Conservation (phyloP, 2,888 invertebrate species). For the Tridacna gigas region DNA sequence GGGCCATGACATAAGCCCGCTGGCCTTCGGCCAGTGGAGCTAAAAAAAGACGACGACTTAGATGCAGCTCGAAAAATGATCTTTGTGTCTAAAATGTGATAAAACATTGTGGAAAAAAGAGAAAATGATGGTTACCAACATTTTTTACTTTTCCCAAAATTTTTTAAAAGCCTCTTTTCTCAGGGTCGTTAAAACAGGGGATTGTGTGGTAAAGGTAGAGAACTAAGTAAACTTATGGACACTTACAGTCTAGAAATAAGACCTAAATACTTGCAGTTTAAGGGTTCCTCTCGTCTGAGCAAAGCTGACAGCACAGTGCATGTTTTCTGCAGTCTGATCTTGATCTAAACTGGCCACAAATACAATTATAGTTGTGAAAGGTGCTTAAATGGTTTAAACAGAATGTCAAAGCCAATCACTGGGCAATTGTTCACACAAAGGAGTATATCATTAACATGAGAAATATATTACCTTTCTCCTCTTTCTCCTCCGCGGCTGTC, state of each 20-base stretch:
- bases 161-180: background rate
- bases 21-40: background rate
- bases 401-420: background rate
- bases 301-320: too few species aligned
- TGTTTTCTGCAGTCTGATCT: too few species aligned
- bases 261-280: too few species aligned
- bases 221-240: too few species aligned
- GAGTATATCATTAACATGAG: background rate
- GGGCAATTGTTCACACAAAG: background rate
- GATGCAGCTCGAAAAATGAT: background rate
- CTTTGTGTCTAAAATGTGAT: background rate
- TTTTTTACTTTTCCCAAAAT: background rate
- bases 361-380: background rate
- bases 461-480: constrained; percentile 70
- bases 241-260: too few species aligned
- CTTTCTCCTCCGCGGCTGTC: constrained; percentile 81
- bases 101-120: background rate
- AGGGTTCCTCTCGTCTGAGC: too few species aligned
- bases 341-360: background rate
- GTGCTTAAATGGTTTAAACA: background rate
- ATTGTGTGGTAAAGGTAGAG: background rate
- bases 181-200: background rate
- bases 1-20: background rate
- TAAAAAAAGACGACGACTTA: background rate
- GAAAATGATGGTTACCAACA: background rate